These are phyloP conservation scores for Pogoniulus pusillus DNA, from an alignment of 2,797 vertebrate species.

Conservation along the genomic window DNA sequence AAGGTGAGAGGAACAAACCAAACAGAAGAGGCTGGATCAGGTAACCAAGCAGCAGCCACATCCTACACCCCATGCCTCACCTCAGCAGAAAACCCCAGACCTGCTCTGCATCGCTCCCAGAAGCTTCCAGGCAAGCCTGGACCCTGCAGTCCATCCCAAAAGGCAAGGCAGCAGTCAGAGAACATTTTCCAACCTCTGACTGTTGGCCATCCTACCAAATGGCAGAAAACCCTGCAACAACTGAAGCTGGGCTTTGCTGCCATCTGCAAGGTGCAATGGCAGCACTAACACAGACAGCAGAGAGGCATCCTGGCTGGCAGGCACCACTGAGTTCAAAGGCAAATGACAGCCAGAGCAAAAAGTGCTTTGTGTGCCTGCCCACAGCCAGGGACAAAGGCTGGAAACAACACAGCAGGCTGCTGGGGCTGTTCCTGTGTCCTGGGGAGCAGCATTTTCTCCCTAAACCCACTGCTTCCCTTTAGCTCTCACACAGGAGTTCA, in stretches of 20 bases:
- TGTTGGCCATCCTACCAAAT: rapidly evolving
- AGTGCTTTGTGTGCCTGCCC: background rate
- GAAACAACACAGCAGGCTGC: background rate
- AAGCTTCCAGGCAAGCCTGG: background rate
- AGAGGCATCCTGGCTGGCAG: background rate
- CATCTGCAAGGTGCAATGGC: background rate
- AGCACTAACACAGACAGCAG: background rate
- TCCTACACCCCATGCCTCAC: background rate
- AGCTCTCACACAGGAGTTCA: background rate
- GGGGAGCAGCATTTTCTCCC: background rate
- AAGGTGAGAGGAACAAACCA: background rate
- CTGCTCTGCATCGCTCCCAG: background rate
- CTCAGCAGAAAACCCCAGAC: background rate
- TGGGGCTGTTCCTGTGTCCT: rapidly evolving
- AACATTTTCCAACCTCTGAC: background rate
- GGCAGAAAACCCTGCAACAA: background rate
- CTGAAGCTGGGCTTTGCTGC: background rate
- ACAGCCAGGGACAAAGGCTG: background rate
- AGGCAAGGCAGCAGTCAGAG: rapidly evolving
- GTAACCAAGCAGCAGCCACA: background rate
- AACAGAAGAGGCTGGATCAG: background rate
- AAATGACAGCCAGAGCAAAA: background rate
- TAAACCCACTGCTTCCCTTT: background rate
- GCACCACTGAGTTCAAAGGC: background rate
- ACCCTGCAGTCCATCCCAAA: background rate